These are phyloP conservation scores for Mythimna impura DNA, from an alignment of 2,888 invertebrate species.

Conservation along the genomic window DNA sequence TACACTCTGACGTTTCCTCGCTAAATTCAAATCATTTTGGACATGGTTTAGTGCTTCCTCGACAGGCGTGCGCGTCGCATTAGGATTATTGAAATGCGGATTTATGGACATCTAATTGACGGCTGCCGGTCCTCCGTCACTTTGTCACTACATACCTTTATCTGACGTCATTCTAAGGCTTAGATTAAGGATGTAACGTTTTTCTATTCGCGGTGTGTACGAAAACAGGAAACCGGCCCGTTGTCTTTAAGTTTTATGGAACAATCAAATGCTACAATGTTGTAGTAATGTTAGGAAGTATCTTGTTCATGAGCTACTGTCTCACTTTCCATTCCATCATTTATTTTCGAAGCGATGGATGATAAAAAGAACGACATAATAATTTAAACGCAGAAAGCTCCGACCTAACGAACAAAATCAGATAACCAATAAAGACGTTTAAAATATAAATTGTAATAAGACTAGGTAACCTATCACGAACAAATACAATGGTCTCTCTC, in stretches of 20 bases:
- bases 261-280: conserved; percentile 35
- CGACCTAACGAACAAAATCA: conserved; percentile 22
- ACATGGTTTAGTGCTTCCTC: conserved; percentile 75
- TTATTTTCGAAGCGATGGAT: conserved; percentile 8
- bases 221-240: conserved; percentile 57
- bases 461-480: conserved; percentile 53
- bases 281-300: conserved; percentile 10
- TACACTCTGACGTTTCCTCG: conserved; percentile 74
- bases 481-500: conserved; percentile 21
- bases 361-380: background rate
- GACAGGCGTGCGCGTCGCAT: conserved; percentile 61
- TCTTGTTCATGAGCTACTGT: conserved; percentile 8
- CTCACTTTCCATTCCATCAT: conserved; percentile 1
- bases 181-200: conserved; percentile 57
- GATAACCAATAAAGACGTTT: conserved; percentile 36
- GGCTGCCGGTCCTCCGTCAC: conserved; percentile 44
- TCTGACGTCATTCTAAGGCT: conserved; percentile 57
- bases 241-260: conserved; percentile 47
- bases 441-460: conserved; percentile 37
- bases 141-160: conserved; percentile 54
- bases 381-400: conserved; percentile 23
- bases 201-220: conserved; percentile 49
- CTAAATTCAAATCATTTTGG: conserved; percentile 72
- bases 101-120: conserved; percentile 67
- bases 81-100: conserved; percentile 65